Percentiles rank a stretch among this genome's conserved stretches.
Conservation (phyloP, 2,797 vertebrate genomes). For the Scarus forsteni region DNA sequence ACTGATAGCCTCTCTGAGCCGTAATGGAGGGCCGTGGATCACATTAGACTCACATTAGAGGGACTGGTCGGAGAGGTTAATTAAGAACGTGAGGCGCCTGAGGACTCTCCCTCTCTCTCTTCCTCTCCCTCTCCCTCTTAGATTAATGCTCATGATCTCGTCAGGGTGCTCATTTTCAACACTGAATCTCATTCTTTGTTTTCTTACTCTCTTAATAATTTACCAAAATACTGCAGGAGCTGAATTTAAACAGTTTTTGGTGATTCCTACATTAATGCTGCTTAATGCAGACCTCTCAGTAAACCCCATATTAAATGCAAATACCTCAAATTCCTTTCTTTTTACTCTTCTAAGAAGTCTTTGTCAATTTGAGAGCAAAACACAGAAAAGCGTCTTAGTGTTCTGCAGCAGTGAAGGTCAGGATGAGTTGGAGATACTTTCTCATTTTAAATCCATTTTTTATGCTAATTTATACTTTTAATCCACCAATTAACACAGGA, state of each 20-base stretch:
- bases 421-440: background rate
- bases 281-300: constrained; percentile 23
- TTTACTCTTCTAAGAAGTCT: constrained; percentile 10
- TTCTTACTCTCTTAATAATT: constrained; percentile 25
- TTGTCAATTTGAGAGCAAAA: constrained; percentile 3
- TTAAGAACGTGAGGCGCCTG: constrained; percentile 65
- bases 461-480: no score
- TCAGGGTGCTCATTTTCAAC: constrained; percentile 38
- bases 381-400: constrained; percentile 19
- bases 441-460: background rate
- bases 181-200: constrained; percentile 18
- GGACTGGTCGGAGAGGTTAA: constrained; percentile 73
- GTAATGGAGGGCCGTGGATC: constrained; percentile 74
- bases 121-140: constrained; percentile 6
- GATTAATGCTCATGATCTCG: constrained; percentile 50
- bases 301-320: constrained; percentile 55
- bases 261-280: constrained; percentile 21
- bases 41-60: constrained; percentile 71
- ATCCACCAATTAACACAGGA: background rate
- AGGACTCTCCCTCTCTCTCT: constrained; percentile 28
- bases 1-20: constrained; percentile 74
- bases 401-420: background rate
- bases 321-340: constrained; percentile 28
- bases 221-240: constrained; percentile 16
- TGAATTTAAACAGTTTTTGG: constrained; percentile 27